Evolutionary conservation across 2,888 invertebrate genomes (phyloP), one percentile per base, ranked within the genome.

Genomic region (Leucania comma): DNA sequence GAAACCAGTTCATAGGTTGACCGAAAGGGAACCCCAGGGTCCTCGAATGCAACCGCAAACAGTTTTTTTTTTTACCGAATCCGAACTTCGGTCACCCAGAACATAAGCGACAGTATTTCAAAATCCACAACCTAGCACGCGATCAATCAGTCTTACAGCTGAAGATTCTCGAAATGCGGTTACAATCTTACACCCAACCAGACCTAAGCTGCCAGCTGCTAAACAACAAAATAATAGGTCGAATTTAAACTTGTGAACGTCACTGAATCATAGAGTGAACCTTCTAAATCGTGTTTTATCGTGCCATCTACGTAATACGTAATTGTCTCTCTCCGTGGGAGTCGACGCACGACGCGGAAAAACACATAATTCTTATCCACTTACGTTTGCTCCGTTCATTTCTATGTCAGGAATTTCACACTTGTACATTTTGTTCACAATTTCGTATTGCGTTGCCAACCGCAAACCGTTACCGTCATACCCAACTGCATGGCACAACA

Each of bases 311-410:
- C 73, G 29, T 68, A 74, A 51, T 78, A 67, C 73, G 29, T 68
- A 74, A 51, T 73, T 20, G 46, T 53, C 24, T 48, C 42, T 61
- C 62, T 60, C 50, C 9, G 78, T 78, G 79, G 80, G 78, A 63
- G 75, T 29, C 60, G 56, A 53, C 46, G 46, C 51, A 56, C 46
- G 77, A 77, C 66, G 68, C 67, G 75, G 69, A 74, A 81, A 68
- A 73, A 75, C 38, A 73, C 35, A 66, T 78, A 62, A 78, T 71
- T 74, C 68, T 75, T 75, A 68, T 78, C 72, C 72, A 72, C 72
- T 66, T 72, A 68, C 20, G 60, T 60, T 51, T 20, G 22, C 38
- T 72, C 20, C 57, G 26, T 62, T 63, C 56, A 12, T 64, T 53
- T 74, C 58, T 46, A 61, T 48, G 69, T 62, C 50, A 63, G 32